phyloP scores from a whole-genome alignment of 37 sponge, comb jelly and placozoan species.

The Ianthella basta region DNA sequence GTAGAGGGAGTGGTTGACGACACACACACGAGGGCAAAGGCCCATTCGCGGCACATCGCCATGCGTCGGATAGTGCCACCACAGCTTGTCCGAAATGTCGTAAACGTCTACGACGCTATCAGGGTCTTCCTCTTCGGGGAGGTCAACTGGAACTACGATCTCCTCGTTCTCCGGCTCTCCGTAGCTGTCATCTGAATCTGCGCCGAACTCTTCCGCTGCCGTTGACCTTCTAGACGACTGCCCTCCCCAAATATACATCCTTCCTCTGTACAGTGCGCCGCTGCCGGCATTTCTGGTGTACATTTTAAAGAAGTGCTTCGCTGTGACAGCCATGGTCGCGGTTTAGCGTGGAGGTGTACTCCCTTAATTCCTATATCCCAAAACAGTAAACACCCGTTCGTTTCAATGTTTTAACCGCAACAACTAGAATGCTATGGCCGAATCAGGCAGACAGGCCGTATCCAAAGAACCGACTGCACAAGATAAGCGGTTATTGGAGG shows the following conservation, averaged over 20 bases:
- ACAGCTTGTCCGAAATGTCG: neutral
- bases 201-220: neutral
- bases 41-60: neutral
- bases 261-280: slow-evolving; percentile 39
- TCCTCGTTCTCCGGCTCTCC: neutral
- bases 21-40: neutral
- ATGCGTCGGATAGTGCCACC: slow-evolving; percentile 14
- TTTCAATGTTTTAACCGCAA: too few relatives aligned
- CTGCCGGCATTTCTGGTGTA: slow-evolving; percentile 70
- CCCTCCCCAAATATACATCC: slow-evolving; percentile 70
- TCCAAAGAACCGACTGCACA: too few relatives aligned
- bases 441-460: too few relatives aligned
- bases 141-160: neutral
- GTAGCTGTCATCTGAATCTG: slow-evolving; percentile 21
- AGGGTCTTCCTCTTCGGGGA: neutral
- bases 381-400: too few relatives aligned
- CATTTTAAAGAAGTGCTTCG: too few relatives aligned
- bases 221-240: neutral
- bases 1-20: neutral
- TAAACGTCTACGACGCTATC: slow-evolving; percentile 7
- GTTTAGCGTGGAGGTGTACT: too few relatives aligned
- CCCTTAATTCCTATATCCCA: too few relatives aligned
- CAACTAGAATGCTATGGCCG: too few relatives aligned
- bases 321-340: too few relatives aligned
- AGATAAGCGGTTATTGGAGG: too few relatives aligned